Evolutionary conservation across 2,888 invertebrate species (phyloP).

Genomic region (Agrochola litura): DNA sequence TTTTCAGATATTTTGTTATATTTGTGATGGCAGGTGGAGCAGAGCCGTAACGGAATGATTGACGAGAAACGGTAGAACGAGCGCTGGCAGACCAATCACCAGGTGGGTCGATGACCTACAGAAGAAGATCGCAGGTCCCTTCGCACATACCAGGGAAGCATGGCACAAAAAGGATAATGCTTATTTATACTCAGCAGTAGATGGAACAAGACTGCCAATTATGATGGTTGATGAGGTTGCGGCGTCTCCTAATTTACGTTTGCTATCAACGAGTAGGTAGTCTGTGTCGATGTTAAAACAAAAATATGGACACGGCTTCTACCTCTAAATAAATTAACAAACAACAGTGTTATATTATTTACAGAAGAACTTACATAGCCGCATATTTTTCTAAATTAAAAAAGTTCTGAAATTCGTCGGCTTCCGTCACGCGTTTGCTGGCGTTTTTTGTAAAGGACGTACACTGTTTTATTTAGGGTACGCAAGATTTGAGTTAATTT

Average conservation of each 20-base stretch:
- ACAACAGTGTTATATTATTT: slow-evolving; percentile 28
- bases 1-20: background rate
- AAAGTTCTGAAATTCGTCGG: slow-evolving; percentile 42
- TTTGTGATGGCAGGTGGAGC: background rate
- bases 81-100: background rate
- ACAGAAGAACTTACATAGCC: slow-evolving; percentile 12
- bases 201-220: background rate
- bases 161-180: background rate
- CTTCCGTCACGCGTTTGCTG: slow-evolving; percentile 18
- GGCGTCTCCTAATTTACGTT: background rate
- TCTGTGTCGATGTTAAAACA: slow-evolving; percentile 12
- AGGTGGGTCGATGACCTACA: background rate
- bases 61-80: background rate
- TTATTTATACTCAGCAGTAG: background rate
- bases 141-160: background rate
- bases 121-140: background rate
- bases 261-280: background rate
- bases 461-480: background rate
- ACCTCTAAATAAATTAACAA: slow-evolving; percentile 27
- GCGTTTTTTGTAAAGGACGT: slow-evolving; percentile 19
- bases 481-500: background rate
- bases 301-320: background rate
- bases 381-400: slow-evolving; percentile 51
- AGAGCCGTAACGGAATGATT: background rate
- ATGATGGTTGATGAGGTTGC: background rate